Percentiles rank a stretch among this genome's conserved stretches.
Conservation (phyloP, 2,113 vertebrate genomes). For the Elgaria multicarinata region DNA sequence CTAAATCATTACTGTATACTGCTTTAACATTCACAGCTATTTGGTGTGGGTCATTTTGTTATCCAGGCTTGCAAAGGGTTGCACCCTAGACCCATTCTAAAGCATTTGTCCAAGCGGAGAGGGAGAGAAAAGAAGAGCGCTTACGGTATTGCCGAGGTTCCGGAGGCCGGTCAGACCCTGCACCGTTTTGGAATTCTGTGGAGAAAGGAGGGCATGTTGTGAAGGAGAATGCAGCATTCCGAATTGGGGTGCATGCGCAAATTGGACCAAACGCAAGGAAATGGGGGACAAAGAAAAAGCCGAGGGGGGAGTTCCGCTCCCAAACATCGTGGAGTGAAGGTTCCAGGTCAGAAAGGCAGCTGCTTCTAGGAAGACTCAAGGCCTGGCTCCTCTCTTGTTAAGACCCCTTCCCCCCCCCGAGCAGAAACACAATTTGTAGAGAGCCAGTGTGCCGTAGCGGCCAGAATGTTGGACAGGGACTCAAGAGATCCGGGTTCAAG, state of each 20-base stretch:
- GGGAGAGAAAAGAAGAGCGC: conserved; percentile 50
- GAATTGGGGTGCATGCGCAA: neutral
- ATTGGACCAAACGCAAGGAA: neutral
- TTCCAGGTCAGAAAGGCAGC: neutral
- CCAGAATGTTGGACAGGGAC: too few relatives aligned
- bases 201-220: conserved; percentile 37
- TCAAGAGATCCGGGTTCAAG: too few relatives aligned
- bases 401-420: neutral
- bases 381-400: neutral
- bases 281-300: too few relatives aligned
- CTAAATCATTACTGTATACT: neutral
- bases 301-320: neutral
- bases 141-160: conserved; percentile 97
- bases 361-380: neutral
- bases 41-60: too few relatives aligned
- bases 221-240: neutral
- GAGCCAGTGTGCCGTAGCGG: too few relatives aligned
- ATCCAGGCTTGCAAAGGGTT: too few relatives aligned
- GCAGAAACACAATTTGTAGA: too few relatives aligned
- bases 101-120: neutral
- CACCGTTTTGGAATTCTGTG: conserved; percentile 89
- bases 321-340: neutral
- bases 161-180: conserved; percentile 93
- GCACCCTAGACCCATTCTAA: neutral
- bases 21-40: neutral